Conservation (phyloP, 2,113 vertebrate genomes). For the Gymnocephalus cernua region DNA sequence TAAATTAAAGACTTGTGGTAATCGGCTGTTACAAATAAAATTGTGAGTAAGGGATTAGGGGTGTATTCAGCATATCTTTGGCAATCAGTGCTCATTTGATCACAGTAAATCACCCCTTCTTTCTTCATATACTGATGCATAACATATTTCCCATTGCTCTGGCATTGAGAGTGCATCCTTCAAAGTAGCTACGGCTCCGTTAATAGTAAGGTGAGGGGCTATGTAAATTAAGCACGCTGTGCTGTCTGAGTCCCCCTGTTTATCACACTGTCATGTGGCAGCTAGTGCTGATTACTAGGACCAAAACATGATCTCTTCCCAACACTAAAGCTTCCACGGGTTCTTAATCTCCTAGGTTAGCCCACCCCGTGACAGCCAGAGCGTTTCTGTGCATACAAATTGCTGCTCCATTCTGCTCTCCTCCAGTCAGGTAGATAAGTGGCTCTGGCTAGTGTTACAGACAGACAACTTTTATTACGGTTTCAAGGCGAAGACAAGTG, state of each 20-base stretch:
- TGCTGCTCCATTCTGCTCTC: slow-evolving; percentile 40
- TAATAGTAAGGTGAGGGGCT: slow-evolving; percentile 59
- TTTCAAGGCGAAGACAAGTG: slow-evolving; percentile 49
- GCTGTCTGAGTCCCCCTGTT: slow-evolving; percentile 54
- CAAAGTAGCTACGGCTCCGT: slow-evolving; percentile 39
- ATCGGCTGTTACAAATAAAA: not conserved
- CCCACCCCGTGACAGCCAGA: slow-evolving; percentile 67
- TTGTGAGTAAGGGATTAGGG: not conserved
- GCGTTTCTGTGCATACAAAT: slow-evolving; percentile 74
- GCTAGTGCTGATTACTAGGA: slow-evolving; percentile 66
- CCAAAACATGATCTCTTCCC: slow-evolving; percentile 76
- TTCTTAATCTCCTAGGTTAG: slow-evolving; percentile 77
- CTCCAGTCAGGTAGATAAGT: slow-evolving; percentile 60
- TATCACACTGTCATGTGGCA: slow-evolving; percentile 69
- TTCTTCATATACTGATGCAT: slow-evolving; percentile 11
- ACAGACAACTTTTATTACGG: slow-evolving; percentile 55
- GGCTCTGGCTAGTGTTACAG: slow-evolving; percentile 44
- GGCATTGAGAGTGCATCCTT: slow-evolving; percentile 51
- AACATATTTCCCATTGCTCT: slow-evolving; percentile 4
- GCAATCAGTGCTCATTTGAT: not conserved
- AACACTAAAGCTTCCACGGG: slow-evolving; percentile 61
- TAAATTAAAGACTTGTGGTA: slow-evolving; percentile 5
- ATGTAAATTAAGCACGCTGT: slow-evolving; percentile 72
- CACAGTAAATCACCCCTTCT: slow-evolving; percentile 10
- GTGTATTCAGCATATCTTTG: not conserved